Percentiles rank a stretch among this genome's conserved stretches.
phyloP scores from a whole-genome alignment of 92 coral and sea anemone species.

The Micromussa lordhowensis region DNA sequence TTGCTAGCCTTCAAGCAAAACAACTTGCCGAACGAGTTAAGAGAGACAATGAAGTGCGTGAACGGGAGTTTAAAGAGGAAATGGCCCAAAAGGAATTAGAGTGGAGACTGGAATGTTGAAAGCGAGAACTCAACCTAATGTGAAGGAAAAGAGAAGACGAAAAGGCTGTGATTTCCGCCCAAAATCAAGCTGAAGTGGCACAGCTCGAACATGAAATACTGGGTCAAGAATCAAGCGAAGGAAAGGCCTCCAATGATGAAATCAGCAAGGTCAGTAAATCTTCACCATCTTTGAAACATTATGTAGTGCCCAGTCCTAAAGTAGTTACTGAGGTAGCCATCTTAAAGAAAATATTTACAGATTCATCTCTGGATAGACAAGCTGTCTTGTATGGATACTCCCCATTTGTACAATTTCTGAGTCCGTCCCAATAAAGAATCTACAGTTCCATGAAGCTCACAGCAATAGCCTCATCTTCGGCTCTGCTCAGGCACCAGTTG shows the following conservation, averaged over 20 bases:
- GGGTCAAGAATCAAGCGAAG: background rate
- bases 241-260: background rate
- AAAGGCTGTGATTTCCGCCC: constrained; percentile 17
- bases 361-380: background rate
- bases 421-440: background rate
- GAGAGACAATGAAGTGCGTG: constrained; percentile 8
- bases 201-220: constrained; percentile 33
- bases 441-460: background rate
- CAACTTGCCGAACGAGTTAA: constrained; percentile 10
- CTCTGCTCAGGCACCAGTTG: background rate
- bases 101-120: background rate
- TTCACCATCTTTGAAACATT: constrained; percentile 14
- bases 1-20: constrained; percentile 18
- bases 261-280: constrained; percentile 11
- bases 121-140: background rate
- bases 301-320: background rate
- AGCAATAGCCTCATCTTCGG: background rate
- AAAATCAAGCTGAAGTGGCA: constrained; percentile 20
- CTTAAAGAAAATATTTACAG: background rate
- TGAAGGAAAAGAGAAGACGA: constrained; percentile 34
- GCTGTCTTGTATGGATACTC: background rate
- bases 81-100: constrained; percentile 18
- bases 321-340: background rate
- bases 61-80: constrained; percentile 21
- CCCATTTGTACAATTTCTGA: background rate